Evolutionary conservation across 2,113 vertebrate genomes (phyloP).

Genomic region (Dasyurus viverrinus): DNA sequence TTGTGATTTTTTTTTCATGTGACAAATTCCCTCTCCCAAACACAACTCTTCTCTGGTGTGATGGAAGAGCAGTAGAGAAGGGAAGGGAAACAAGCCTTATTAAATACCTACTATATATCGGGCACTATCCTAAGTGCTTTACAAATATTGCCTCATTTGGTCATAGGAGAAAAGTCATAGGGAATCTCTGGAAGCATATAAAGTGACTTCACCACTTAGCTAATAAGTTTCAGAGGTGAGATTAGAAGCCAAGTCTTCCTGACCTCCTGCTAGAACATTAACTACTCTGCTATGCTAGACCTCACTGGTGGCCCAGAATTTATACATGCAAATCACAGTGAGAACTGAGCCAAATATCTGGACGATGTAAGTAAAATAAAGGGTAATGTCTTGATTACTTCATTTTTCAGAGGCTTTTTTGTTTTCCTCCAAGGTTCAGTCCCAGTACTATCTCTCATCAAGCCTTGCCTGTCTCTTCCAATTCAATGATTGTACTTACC

Average conservation of each 20-base stretch:
- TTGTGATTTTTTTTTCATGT: not conserved
- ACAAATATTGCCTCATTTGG: not conserved
- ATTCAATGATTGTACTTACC: not conserved
- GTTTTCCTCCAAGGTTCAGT: not conserved
- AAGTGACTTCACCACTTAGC: not conserved
- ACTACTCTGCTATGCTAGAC: not conserved
- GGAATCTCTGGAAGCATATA: not conserved
- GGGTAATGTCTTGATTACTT: not conserved
- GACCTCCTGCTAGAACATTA: not conserved
- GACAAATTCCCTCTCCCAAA: not conserved
- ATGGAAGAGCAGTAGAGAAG: not conserved
- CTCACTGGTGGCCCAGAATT: not conserved
- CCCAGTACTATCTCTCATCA: not conserved
- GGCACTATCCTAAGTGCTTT: not conserved
- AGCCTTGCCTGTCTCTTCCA: not conserved
- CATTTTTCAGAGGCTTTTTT: not conserved
- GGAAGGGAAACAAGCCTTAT: not conserved
- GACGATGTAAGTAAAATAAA: constrained; percentile 17
- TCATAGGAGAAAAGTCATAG: not conserved
- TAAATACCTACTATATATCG: not conserved
- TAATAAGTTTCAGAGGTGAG: not conserved
- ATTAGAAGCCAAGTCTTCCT: not conserved
- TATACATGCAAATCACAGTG: not conserved
- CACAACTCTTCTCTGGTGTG: not conserved
- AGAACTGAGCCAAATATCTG: constrained; percentile 42